Conservation (phyloP, 2,888 invertebrate species). For the Galeopsomyia nigrocyanea region DNA sequence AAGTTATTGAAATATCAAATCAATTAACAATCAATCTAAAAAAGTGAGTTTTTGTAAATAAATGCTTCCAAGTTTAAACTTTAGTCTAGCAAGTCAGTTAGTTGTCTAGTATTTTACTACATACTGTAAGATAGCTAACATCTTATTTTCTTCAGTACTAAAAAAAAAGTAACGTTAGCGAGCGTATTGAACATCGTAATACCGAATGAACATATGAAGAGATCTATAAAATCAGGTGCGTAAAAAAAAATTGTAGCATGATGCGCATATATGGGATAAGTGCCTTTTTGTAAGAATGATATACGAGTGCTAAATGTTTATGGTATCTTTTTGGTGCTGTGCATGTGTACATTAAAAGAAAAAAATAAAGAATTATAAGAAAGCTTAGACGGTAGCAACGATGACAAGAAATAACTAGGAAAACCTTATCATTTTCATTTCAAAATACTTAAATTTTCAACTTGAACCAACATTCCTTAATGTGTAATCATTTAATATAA, state of each 20-base stretch:
- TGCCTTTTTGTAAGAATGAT: constrained; percentile 53
- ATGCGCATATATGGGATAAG: constrained; percentile 51
- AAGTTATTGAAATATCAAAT: constrained; percentile 31
- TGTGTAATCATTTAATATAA: constrained; percentile 35
- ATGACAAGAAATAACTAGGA: constrained; percentile 42
- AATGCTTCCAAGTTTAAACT: constrained; percentile 55
- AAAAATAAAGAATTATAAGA: constrained; percentile 27
- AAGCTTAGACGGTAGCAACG: constrained; percentile 41
- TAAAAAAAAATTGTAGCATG: constrained; percentile 36
- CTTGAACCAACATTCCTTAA: constrained; percentile 48
- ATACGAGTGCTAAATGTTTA: constrained; percentile 44
- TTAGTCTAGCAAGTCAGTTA: constrained; percentile 55
- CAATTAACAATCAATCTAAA: constrained; percentile 43
- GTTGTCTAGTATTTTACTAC: constrained; percentile 54
- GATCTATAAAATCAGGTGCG: constrained; percentile 38
- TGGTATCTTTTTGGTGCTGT: constrained; percentile 40
- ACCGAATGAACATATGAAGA: constrained; percentile 29
- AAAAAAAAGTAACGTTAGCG: constrained; percentile 39
- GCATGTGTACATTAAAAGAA: constrained; percentile 41
- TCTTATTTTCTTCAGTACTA: constrained; percentile 55
- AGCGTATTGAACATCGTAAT: constrained; percentile 31
- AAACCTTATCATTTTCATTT: constrained; percentile 39
- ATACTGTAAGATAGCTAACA: constrained; percentile 51
- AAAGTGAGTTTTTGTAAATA: constrained; percentile 54
- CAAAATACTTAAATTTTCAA: constrained; percentile 43